A percentile compares a stretch with the other conserved stretches of the same genome.
Conservation (phyloP, 2,113 vertebrate genomes). For the Tricholaema leucomelas region DNA sequence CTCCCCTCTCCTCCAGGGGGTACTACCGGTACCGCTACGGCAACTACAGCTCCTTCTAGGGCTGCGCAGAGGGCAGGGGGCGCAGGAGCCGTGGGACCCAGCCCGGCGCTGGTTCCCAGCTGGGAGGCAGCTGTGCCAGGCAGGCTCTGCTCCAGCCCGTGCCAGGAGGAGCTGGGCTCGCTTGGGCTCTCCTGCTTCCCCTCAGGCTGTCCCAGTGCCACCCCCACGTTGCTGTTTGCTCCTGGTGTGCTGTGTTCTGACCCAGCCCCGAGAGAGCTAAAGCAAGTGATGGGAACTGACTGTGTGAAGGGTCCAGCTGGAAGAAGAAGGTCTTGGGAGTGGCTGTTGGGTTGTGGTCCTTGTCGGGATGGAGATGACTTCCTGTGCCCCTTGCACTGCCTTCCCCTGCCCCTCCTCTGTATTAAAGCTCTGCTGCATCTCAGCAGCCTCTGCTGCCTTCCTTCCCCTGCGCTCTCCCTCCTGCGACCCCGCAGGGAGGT, state of each 20-base stretch:
- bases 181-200: not conserved
- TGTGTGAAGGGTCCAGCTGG: not conserved
- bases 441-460: not conserved
- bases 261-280: not conserved
- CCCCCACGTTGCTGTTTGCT: not conserved
- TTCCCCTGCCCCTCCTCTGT: not conserved
- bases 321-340: not conserved
- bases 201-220: not conserved
- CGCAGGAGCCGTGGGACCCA: not conserved
- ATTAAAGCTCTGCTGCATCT: constrained; percentile 63
- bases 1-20: not conserved
- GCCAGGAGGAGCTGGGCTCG: not conserved
- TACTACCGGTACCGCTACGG: constrained; percentile 36
- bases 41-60: constrained; percentile 26
- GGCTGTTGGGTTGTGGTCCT: not conserved
- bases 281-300: not conserved
- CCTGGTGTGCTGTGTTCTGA: not conserved
- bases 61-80: too few relatives aligned
- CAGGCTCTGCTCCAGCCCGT: not conserved
- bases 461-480: not conserved
- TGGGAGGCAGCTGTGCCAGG: not conserved
- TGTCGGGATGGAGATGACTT: not conserved
- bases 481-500: too few relatives aligned
- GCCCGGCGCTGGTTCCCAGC: too few relatives aligned
- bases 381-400: not conserved